phyloP scores from a whole-genome alignment of 2,797 vertebrate species.

The Alfaro cultratus region DNA sequence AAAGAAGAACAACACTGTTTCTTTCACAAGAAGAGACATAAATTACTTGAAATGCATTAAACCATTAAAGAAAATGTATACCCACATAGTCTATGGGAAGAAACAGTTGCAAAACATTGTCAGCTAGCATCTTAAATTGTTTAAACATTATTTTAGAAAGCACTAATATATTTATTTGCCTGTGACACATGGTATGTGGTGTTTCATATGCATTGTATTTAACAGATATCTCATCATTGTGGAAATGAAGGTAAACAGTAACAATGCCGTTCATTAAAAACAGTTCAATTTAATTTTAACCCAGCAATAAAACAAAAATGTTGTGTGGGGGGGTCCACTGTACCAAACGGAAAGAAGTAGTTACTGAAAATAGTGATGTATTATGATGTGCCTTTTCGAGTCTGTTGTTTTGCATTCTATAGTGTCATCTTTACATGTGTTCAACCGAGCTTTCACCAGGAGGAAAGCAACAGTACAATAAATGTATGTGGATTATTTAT shows the following conservation, averaged over 20 bases:
- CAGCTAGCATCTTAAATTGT: constrained; percentile 45
- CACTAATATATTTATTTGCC: background rate
- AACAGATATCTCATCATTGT: background rate
- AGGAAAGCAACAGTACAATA: background rate
- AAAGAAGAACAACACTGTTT: background rate
- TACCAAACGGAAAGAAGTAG: background rate
- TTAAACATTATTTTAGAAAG: constrained; percentile 16
- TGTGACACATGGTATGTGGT: background rate
- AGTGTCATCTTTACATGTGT: background rate
- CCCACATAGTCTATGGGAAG: constrained; percentile 56
- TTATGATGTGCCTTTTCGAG: background rate
- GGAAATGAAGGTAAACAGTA: background rate
- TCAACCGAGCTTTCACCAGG: background rate
- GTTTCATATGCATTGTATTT: background rate
- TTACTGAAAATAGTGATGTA: background rate
- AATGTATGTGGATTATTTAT: constrained; percentile 12
- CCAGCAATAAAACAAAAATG: background rate
- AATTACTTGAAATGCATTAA: background rate
- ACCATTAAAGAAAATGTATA: background rate
- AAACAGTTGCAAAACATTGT: constrained; percentile 43
- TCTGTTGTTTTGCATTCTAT: background rate
- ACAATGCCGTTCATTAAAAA: background rate
- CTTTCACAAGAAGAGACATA: background rate
- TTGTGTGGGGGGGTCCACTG: background rate
- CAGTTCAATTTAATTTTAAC: background rate